These are phyloP conservation scores for Uropsilus gracilis DNA, from an alignment of 2,113 vertebrate genomes.

Conservation along the genomic window DNA sequence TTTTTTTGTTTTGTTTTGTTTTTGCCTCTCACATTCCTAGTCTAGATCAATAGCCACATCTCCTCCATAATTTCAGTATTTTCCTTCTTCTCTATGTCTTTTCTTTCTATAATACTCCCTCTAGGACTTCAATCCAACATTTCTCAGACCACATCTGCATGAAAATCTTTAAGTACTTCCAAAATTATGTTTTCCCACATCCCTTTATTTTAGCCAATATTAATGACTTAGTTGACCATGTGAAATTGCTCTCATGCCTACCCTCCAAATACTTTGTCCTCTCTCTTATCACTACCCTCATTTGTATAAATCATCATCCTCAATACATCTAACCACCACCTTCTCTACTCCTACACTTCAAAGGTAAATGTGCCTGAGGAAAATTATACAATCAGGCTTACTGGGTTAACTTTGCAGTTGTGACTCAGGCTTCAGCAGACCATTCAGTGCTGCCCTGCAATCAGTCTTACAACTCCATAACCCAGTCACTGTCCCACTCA, in stretches of 20 bases:
- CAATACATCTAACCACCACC: neutral
- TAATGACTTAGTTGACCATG: neutral
- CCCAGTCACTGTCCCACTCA: neutral
- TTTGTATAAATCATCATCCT: neutral
- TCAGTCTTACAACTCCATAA: neutral
- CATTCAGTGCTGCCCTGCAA: neutral
- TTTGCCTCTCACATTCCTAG: neutral
- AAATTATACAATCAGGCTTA: neutral
- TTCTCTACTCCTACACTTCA: neutral
- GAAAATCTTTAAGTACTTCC: neutral
- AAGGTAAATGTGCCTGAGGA: neutral
- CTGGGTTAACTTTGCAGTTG: neutral
- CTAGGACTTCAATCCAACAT: neutral
- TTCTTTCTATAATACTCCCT: neutral
- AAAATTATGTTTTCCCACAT: neutral
- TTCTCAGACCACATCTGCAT: neutral
- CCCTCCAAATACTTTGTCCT: neutral
- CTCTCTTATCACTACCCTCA: neutral
- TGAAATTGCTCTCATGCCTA: neutral
- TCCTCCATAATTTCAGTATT: neutral
- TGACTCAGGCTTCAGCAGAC: neutral
- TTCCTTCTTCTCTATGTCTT: neutral
- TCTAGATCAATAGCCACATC: neutral
- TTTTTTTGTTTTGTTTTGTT: too few species aligned
- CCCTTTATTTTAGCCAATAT: neutral